phyloP scores from a whole-genome alignment of 2,888 invertebrate genomes.

The Seladonia tumulorum region DNA sequence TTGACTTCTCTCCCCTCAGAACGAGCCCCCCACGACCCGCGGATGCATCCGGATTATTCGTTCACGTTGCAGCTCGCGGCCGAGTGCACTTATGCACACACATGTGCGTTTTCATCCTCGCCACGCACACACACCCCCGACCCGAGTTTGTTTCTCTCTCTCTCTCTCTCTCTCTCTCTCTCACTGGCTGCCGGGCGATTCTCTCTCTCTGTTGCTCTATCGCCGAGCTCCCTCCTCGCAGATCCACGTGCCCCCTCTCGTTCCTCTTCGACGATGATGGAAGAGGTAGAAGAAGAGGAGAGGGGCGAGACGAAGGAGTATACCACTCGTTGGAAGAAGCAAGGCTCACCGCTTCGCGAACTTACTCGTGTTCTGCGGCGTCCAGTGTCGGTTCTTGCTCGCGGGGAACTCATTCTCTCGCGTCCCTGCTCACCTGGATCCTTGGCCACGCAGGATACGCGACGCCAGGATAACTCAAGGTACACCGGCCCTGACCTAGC shows the following conservation, averaged over 20 bases:
- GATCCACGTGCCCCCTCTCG: not conserved
- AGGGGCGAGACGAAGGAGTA: conserved; percentile 17
- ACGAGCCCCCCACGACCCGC: conserved; percentile 10
- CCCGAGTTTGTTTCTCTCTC: not conserved
- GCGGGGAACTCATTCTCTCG: conserved; percentile 11
- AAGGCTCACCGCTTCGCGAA: conserved; percentile 60
- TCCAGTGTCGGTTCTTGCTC: conserved; percentile 57
- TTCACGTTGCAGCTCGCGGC: conserved; percentile 56
- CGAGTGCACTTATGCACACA: conserved; percentile 56
- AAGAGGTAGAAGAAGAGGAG: conserved; percentile 35
- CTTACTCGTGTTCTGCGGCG: conserved; percentile 65
- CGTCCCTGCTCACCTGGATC: conserved; percentile 20
- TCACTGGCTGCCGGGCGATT: not conserved
- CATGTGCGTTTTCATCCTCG: conserved; percentile 43
- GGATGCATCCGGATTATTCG: conserved; percentile 69
- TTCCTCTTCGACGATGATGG: conserved; percentile 37
- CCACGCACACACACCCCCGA: not conserved
- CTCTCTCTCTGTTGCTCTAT: not conserved
- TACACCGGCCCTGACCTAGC: conserved; percentile 52
- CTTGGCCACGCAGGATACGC: conserved; percentile 17
- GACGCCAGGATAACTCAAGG: conserved; percentile 39
- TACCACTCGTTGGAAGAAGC: conserved; percentile 62
- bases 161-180: no score
- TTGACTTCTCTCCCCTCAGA: conserved; percentile 53
- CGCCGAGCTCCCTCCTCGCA: not conserved